Percentiles rank a stretch among this genome's conserved stretches.
phyloP scores from a whole-genome alignment of 1,140 invertebrate species.

The Bombus pascuorum region DNA sequence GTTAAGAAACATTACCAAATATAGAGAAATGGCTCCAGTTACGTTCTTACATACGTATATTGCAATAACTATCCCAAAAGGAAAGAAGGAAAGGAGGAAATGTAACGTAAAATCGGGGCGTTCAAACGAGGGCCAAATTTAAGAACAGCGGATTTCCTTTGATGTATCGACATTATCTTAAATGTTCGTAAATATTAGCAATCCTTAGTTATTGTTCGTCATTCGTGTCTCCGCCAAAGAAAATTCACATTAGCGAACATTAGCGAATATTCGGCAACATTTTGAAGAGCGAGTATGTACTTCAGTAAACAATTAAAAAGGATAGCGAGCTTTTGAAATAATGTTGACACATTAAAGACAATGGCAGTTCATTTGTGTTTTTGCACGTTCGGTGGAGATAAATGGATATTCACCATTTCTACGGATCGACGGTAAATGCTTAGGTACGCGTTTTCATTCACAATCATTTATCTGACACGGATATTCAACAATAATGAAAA shows the following conservation, averaged over 20 bases:
- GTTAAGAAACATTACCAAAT: neutral
- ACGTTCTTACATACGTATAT: too few relatives aligned
- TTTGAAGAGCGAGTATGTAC: neutral
- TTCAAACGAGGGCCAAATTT: neutral
- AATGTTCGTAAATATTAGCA: neutral
- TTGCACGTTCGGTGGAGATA: neutral
- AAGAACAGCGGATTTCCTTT: neutral
- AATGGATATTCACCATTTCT: too few relatives aligned
- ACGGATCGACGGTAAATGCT: too few relatives aligned
- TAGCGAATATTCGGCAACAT: neutral
- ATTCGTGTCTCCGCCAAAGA: neutral
- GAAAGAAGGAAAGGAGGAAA: neutral
- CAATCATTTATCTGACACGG: neutral
- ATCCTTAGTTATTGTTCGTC: neutral
- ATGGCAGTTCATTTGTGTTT: neutral
- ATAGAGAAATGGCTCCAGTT: neutral
- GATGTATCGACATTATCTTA: neutral
- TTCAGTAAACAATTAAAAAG: neutral
- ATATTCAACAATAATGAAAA: neutral
- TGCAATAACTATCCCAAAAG: too few relatives aligned
- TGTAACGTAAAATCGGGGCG: neutral
- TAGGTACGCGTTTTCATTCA: too few relatives aligned
- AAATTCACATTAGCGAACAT: neutral
- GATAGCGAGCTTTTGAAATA: neutral
- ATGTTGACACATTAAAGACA: neutral